A percentile compares a stretch with the other conserved stretches of the same genome.
phyloP scores from a whole-genome alignment of 2,888 invertebrate species.

The Himalopsyche tibetana region DNA sequence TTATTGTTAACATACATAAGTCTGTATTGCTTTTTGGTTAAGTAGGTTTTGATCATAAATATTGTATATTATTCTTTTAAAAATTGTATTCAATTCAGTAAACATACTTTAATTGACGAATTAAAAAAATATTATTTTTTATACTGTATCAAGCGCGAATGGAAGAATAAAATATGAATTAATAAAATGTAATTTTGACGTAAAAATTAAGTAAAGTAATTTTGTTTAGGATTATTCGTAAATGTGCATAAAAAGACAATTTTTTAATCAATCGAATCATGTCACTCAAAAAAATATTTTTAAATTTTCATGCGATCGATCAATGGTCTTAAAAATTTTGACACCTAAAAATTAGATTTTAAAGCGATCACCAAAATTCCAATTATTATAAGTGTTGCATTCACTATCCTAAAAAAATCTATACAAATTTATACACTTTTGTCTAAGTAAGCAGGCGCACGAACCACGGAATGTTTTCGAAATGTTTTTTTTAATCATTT shows the following conservation, averaged over 20 bases:
- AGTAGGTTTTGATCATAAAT: too few species aligned
- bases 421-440: slow-evolving; percentile 48
- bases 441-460: background rate
- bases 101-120: too few species aligned
- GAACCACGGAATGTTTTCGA: background rate
- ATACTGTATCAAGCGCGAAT: too few species aligned
- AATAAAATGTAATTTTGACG: background rate
- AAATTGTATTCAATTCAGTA: too few species aligned
- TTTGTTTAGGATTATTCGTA: slow-evolving; percentile 13
- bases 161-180: slow-evolving; percentile 1
- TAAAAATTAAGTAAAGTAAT: slow-evolving; percentile 20
- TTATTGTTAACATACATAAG: too few species aligned
- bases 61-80: too few species aligned
- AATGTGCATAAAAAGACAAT: slow-evolving; percentile 37
- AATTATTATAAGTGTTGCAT: slow-evolving; percentile 34
- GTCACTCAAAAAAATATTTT: slow-evolving; percentile 29
- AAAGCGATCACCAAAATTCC: slow-evolving; percentile 38
- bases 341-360: slow-evolving; percentile 37
- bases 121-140: too few species aligned
- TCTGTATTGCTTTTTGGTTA: too few species aligned
- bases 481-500: background rate
- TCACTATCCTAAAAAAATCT: slow-evolving; percentile 46
- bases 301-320: slow-evolving; percentile 31
- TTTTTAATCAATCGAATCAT: slow-evolving; percentile 22
- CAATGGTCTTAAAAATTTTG: slow-evolving; percentile 20